Evolutionary conservation across 2,113 vertebrate genomes (phyloP).

Genomic region (Lates calcarifer): DNA sequence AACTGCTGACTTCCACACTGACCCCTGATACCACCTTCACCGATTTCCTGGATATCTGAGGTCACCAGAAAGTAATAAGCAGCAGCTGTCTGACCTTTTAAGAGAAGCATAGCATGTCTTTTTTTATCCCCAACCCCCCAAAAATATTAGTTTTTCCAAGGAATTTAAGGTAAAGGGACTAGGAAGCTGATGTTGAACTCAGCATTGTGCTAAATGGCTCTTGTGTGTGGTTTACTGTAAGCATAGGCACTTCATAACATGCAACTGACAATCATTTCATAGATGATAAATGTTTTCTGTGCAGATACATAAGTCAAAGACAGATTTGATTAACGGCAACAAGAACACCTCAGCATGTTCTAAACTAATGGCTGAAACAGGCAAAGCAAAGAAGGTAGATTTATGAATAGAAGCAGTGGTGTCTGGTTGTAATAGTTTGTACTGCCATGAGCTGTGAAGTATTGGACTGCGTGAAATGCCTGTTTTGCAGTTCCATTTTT

Average conservation of each 20-base stretch:
- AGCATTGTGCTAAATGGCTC: conserved; percentile 52
- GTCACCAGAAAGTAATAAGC: not conserved
- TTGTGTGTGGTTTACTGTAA: conserved; percentile 55
- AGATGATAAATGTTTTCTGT: conserved; percentile 29
- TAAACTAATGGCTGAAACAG: conserved; percentile 35
- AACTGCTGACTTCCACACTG: not conserved
- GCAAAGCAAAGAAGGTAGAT: conserved; percentile 19
- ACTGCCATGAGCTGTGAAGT: not conserved
- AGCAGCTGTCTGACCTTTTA: not conserved
- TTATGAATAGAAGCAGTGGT: not conserved
- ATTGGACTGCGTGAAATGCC: not conserved
- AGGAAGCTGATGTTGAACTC: conserved; percentile 26
- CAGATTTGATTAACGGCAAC: conserved; percentile 25
- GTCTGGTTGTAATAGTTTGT: not conserved
- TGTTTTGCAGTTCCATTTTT: not conserved
- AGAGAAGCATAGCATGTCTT: conserved; percentile 1
- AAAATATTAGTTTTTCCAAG: not conserved
- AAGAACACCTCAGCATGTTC: conserved; percentile 22
- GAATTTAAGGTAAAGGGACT: conserved; percentile 10
- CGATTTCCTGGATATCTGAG: not conserved
- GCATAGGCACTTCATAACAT: conserved; percentile 83
- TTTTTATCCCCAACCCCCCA: not conserved
- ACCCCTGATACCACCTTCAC: not conserved
- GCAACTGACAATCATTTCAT: conserved; percentile 64
- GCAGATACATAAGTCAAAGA: conserved; percentile 38